A percentile compares a stretch with the other conserved stretches of the same genome.
These are phyloP conservation scores for Hydraecia micacea DNA, from an alignment of 2,888 invertebrate genomes.

Conservation along the genomic window DNA sequence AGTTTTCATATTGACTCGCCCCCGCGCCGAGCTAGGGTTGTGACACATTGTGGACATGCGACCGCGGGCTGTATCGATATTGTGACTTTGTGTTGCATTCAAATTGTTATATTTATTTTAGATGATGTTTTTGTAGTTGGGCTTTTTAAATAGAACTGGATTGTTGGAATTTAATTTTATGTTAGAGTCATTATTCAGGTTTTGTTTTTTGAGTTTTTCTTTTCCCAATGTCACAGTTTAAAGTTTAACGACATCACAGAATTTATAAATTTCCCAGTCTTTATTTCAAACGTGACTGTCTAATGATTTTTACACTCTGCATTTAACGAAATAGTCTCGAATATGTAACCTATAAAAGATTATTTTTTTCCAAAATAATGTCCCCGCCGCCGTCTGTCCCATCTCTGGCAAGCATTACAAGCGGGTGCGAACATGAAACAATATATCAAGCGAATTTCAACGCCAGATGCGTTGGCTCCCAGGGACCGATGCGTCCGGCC, in stretches of 20 bases:
- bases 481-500: constrained; percentile 68
- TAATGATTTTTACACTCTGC: not conserved
- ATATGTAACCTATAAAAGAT: not conserved
- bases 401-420: constrained; percentile 40
- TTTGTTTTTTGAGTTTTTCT: not conserved
- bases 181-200: not conserved
- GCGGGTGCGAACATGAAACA: constrained; percentile 68
- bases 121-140: not conserved
- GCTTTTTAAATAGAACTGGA: not conserved
- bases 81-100: constrained; percentile 8
- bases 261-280: not conserved
- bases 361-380: constrained; percentile 14
- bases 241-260: not conserved
- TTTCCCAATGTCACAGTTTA: not conserved
- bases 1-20: constrained; percentile 67
- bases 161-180: not conserved
- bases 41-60: constrained; percentile 23
- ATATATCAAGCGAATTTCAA: constrained; percentile 73
- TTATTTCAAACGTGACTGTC: not conserved
- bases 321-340: not conserved
- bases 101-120: constrained; percentile 4
- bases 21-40: constrained; percentile 46
- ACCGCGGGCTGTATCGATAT: constrained; percentile 27
- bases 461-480: constrained; percentile 76
- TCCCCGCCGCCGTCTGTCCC: constrained; percentile 26